Percentiles rank a stretch among this genome's conserved stretches.
These are phyloP conservation scores for Gymnarchus niloticus DNA, from an alignment of 2,113 vertebrate genomes.

Conservation along the genomic window DNA sequence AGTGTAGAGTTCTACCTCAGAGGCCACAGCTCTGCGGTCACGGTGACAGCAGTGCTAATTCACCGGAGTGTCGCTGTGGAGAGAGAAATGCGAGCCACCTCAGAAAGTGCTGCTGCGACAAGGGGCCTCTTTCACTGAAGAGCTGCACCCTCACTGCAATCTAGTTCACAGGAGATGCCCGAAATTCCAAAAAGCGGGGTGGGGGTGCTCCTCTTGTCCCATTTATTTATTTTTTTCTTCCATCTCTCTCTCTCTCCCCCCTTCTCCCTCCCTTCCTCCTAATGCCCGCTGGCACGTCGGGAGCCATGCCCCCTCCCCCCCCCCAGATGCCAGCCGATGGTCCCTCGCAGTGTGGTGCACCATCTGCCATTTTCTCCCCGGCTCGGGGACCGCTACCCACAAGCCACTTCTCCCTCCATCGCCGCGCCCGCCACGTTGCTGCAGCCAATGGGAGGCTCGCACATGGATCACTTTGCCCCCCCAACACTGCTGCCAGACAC, in stretches of 20 bases:
- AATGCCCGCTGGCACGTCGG: constrained; percentile 69
- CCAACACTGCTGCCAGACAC: constrained; percentile 56
- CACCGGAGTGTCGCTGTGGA: background rate
- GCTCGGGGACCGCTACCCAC: constrained; percentile 60
- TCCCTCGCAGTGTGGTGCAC: constrained; percentile 63
- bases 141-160: background rate
- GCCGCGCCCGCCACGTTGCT: constrained; percentile 23
- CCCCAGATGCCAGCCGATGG: constrained; percentile 67
- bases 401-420: constrained; percentile 62
- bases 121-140: background rate
- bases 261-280: constrained; percentile 54
- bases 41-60: background rate
- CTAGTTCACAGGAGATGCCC: constrained; percentile 16
- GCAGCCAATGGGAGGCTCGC: constrained; percentile 64
- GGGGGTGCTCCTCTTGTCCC: background rate
- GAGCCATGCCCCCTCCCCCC: constrained; percentile 51
- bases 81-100: background rate
- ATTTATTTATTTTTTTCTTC: constrained; percentile 38
- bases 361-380: constrained; percentile 63
- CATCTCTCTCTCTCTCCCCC: constrained; percentile 37
- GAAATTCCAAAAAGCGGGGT: constrained; percentile 4
- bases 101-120: background rate
- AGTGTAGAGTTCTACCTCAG: background rate
- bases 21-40: background rate
- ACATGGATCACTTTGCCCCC: constrained; percentile 63